phyloP scores from a whole-genome alignment of 2,113 vertebrate species.

The Entosphenus tridentatus region DNA sequence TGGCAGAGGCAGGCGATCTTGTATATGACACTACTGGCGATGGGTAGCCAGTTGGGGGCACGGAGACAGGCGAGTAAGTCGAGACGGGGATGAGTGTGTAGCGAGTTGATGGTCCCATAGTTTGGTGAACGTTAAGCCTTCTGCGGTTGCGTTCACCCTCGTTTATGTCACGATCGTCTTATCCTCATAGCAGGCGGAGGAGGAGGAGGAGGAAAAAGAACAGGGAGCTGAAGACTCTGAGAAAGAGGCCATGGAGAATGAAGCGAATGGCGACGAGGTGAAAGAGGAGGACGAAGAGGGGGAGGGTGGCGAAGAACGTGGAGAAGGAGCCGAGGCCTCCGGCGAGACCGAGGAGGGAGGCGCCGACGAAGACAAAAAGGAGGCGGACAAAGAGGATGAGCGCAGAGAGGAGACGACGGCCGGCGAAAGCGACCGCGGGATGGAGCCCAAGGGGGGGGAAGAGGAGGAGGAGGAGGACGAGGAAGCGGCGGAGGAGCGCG shows the following conservation, averaged over 20 bases:
- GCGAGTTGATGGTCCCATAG: too few species aligned
- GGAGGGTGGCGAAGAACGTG: constrained; percentile 17
- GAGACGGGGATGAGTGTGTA: too few species aligned
- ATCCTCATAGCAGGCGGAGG: not conserved
- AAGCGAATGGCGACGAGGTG: constrained; percentile 20
- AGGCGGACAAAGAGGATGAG: constrained; percentile 15
- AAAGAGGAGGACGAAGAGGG: constrained; percentile 17
- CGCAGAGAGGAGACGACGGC: constrained; percentile 19
- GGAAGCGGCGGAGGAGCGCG: constrained; percentile 38
- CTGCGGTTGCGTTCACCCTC: too few species aligned
- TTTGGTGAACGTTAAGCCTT: too few species aligned
- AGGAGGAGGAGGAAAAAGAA: constrained; percentile 15
- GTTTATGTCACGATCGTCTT: too few species aligned
- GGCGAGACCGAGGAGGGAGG: constrained; percentile 12
- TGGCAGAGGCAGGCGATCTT: too few species aligned
- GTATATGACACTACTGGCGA: too few species aligned
- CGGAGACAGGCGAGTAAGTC: too few species aligned
- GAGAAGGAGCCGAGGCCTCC: constrained; percentile 1
- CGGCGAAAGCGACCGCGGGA: constrained; percentile 24
- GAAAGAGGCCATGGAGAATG: constrained; percentile 15
- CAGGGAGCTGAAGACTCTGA: constrained; percentile 16
- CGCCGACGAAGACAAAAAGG: constrained; percentile 17
- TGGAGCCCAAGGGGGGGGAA: constrained; percentile 54
- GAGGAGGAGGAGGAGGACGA: constrained; percentile 21
- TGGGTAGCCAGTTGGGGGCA: too few species aligned